phyloP scores from a whole-genome alignment of 2,888 invertebrate species.

The Tuta absoluta region DNA sequence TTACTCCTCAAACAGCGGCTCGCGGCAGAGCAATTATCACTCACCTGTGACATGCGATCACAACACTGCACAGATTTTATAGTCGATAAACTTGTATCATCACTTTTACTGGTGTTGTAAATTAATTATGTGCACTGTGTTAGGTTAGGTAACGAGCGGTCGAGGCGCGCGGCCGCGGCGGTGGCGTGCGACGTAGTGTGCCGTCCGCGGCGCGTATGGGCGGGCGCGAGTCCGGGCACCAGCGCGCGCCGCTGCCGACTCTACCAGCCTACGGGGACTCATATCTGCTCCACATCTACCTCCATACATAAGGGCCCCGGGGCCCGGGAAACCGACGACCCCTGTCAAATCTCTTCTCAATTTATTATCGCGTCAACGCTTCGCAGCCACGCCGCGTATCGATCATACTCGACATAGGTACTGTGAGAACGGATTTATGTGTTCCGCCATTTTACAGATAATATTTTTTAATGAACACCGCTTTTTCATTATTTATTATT shows the following conservation, averaged over 20 bases:
- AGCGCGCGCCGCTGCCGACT: slow-evolving; percentile 53
- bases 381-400: slow-evolving; percentile 23
- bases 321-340: slow-evolving; percentile 47
- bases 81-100: slow-evolving; percentile 79
- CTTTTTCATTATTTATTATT: slow-evolving; percentile 14
- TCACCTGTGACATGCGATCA: slow-evolving; percentile 79
- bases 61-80: slow-evolving; percentile 77
- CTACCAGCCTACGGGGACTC: slow-evolving; percentile 26
- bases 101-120: slow-evolving; percentile 78
- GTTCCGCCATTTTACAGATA: slow-evolving; percentile 23
- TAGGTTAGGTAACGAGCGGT: slow-evolving; percentile 49
- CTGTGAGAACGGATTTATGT: slow-evolving; percentile 19
- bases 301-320: slow-evolving; percentile 38
- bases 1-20: slow-evolving; percentile 68
- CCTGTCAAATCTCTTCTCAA: slow-evolving; percentile 41
- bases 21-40: slow-evolving; percentile 77
- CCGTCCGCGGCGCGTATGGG: slow-evolving; percentile 48
- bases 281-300: slow-evolving; percentile 20
- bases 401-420: slow-evolving; percentile 12
- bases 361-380: slow-evolving; percentile 40
- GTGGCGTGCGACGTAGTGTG: slow-evolving; percentile 59
- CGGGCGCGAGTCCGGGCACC: slow-evolving; percentile 56
- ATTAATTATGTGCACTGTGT: slow-evolving; percentile 74
- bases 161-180: slow-evolving; percentile 66
- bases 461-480: slow-evolving; percentile 25